Conservation (phyloP, 1,140 invertebrate genomes). For the Tetramorium parvispinum region DNA sequence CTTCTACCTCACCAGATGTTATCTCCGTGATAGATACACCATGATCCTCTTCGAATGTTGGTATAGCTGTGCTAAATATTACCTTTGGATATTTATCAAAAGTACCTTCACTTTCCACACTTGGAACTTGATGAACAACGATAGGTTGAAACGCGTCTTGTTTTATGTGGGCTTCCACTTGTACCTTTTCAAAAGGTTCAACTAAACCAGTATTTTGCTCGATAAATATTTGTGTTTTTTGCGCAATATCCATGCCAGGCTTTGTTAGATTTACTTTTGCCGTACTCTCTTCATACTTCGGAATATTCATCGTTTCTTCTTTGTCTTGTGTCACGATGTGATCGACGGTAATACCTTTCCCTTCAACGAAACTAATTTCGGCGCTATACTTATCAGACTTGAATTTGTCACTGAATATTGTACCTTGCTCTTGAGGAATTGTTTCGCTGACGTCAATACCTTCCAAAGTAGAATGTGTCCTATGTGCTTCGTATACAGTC, state of each 20-base stretch:
- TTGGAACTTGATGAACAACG: conserved; percentile 77
- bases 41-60: conserved; percentile 75
- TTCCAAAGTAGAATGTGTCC: conserved; percentile 77
- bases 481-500: conserved; percentile 65
- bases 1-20: conserved; percentile 74
- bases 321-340: conserved; percentile 85
- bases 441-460: conserved; percentile 77
- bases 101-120: conserved; percentile 68
- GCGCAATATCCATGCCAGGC: conserved; percentile 72
- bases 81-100: conserved; percentile 70
- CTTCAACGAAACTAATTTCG: conserved; percentile 82
- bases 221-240: conserved; percentile 71
- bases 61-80: conserved; percentile 52
- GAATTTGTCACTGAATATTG: conserved; percentile 75
- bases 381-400: conserved; percentile 78
- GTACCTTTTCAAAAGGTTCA: conserved; percentile 65
- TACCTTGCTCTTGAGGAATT: conserved; percentile 77
- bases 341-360: conserved; percentile 84
- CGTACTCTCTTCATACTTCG: conserved; percentile 64
- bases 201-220: conserved; percentile 72
- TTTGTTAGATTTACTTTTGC: conserved; percentile 70
- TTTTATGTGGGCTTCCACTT: conserved; percentile 77
- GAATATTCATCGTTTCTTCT: conserved; percentile 74
- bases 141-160: conserved; percentile 79
- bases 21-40: conserved; percentile 81